Conservation (phyloP, 2,113 vertebrate genomes). For the Elgaria multicarinata region DNA sequence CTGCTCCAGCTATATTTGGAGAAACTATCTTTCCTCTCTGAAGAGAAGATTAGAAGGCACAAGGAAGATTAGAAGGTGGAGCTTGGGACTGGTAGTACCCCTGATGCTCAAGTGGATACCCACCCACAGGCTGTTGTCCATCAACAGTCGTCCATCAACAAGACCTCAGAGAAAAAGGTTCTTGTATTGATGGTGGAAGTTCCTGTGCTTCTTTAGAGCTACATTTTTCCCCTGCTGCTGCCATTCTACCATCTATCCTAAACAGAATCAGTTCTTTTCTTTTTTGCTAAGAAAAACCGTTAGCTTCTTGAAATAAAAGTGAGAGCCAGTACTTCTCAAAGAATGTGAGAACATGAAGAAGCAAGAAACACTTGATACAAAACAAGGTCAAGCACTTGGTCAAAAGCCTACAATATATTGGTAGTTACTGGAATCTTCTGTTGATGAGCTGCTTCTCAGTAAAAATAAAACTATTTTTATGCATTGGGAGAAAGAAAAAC, state of each 20-base stretch:
- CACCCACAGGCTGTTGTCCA: neutral
- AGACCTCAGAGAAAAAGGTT: neutral
- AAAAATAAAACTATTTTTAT: neutral
- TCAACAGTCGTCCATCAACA: neutral
- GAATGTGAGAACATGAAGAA: neutral
- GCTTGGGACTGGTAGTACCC: neutral
- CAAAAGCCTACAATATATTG: neutral
- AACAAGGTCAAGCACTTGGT: neutral
- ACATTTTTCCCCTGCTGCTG: neutral
- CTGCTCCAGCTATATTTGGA: neutral
- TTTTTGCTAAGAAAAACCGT: neutral
- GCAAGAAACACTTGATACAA: neutral
- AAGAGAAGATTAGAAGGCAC: neutral
- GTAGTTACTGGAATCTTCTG: neutral
- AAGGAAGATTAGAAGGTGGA: neutral
- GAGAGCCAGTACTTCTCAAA: neutral
- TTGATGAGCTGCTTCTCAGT: neutral
- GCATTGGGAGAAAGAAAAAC: neutral
- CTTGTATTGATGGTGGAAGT: neutral
- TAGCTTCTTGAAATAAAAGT: neutral
- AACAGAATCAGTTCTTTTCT: neutral
- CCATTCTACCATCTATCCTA: neutral
- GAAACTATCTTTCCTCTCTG: neutral
- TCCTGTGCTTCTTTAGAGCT: neutral
- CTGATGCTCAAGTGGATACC: neutral